Conservation (phyloP, 2,888 invertebrate species). For the Eremobia ochroleuca region DNA sequence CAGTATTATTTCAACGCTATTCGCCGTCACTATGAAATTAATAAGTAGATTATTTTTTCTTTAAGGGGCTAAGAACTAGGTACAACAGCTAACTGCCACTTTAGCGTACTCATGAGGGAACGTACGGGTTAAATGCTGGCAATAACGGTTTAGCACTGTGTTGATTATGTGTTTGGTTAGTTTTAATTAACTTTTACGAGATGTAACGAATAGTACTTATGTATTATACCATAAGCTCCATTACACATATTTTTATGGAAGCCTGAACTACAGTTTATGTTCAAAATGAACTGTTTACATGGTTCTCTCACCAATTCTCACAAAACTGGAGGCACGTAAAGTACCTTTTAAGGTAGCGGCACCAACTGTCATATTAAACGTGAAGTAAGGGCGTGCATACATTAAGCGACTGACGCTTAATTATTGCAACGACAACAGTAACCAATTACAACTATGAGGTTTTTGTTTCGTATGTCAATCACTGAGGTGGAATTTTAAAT, state of each 20-base stretch:
- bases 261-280: neutral
- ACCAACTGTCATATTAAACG: neutral
- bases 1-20: neutral
- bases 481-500: no score
- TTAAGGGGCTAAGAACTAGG: conserved; percentile 2
- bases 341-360: neutral
- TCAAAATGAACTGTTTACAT: neutral
- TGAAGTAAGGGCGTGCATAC: conserved; percentile 11
- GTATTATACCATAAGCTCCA: neutral
- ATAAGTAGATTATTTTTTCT: neutral
- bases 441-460: neutral
- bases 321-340: neutral
- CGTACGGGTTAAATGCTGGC: neutral
- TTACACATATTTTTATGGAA: neutral
- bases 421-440: neutral
- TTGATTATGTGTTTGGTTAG: conserved; percentile 20
- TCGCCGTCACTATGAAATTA: neutral
- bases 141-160: conserved; percentile 1
- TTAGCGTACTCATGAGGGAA: neutral
- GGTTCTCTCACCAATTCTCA: neutral
- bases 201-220: conserved; percentile 9
- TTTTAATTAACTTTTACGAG: conserved; percentile 39
- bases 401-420: conserved; percentile 20
- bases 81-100: conserved; percentile 7
- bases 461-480: no score